Base-by-base conservation (phyloP, 2,888 invertebrate genomes). In the Nineta flava region DNA sequence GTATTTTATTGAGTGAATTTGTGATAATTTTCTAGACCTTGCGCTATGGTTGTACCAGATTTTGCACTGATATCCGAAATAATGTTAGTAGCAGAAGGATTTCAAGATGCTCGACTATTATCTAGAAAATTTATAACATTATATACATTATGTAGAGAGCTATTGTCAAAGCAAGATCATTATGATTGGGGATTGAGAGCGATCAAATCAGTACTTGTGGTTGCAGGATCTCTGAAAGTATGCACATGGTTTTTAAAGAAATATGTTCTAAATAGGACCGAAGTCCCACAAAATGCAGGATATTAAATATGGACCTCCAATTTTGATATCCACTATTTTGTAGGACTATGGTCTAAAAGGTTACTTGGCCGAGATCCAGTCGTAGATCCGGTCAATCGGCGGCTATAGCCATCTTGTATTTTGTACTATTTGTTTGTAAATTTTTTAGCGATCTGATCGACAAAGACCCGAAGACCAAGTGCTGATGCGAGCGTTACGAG, bases 31-130 rank as follows among this genome's bases (percentile, higher is more conserved):
- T 61, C 26, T 62, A 85, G 94, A 60, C 94, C 95, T 1, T 95
- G 94, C 65, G 94, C 94, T 50, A 95, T 95, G 95, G 93, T 95
- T 10, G 94, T 95, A 12, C 95, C 95, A 1, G 95, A 95, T 68
- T 92, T 93, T 67, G 94, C 92, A 58, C 65, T 95, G 60, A 95
- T 95, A 65, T 91, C 91, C 67, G 94, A 95, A 72, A 95, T 95
- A 65, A 94, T 94, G 92, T 77, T 95, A 70, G 91, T 92, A 12
- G 91, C 92, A 5, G 94, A 95, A 69, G 95, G 93, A 40, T 93
- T 95, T 66, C 83, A 91, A 61, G 94, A 93, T 53, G 94, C 95
- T 6, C 77, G 91, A 56, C 66, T 92, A 21, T 66, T 94, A 52
- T 93, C 94, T 17, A 76, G 92, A 55, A 95, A 95, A 69, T 94